These are phyloP conservation scores for Chloroceryle amazona DNA, from an alignment of 2,797 vertebrate species.

Conservation along the genomic window DNA sequence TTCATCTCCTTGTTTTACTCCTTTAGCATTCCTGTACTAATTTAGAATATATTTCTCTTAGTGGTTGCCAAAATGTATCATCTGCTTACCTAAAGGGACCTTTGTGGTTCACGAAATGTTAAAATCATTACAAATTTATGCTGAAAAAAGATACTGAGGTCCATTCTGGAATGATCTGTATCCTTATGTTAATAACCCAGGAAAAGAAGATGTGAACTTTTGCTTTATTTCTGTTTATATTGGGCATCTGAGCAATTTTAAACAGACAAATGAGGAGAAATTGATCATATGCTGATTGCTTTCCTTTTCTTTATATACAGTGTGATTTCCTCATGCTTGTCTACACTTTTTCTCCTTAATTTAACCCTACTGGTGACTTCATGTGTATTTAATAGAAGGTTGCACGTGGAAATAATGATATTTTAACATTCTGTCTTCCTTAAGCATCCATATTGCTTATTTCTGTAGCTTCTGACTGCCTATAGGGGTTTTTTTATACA, in stretches of 20 bases:
- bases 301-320: not conserved
- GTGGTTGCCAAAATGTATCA: not conserved
- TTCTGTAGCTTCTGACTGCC: not conserved
- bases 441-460: not conserved
- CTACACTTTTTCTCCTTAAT: not conserved
- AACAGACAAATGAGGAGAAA: not conserved
- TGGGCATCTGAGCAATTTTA: not conserved
- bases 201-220: not conserved
- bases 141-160: not conserved
- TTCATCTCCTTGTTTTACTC: not conserved
- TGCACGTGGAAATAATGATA: not conserved
- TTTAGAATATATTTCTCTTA: not conserved
- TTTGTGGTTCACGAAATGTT: not conserved
- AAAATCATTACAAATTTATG: not conserved
- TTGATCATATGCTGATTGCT: not conserved
- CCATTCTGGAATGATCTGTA: not conserved
- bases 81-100: not conserved
- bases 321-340: not conserved
- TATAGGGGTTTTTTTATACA: not conserved
- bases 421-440: not conserved
- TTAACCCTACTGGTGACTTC: not conserved
- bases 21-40: not conserved
- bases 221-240: not conserved
- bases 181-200: not conserved
- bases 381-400: not conserved